Evolutionary conservation across 2,888 invertebrate species (phyloP).

Genomic region (Epinotia brunnichana): DNA sequence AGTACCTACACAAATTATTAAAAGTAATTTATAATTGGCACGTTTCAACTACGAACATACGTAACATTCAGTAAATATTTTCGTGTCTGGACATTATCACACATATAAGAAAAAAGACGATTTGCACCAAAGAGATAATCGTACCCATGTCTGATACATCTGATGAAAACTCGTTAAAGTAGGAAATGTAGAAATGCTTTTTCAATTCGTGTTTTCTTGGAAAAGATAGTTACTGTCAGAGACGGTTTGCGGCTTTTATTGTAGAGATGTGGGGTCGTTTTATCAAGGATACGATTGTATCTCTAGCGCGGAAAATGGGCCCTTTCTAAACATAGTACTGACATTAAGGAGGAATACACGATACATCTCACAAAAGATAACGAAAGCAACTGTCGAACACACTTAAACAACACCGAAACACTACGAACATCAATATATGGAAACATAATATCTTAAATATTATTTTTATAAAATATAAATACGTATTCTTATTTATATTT

Average conservation of each 20-base stretch:
- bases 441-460: slow-evolving; percentile 32
- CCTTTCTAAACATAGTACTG: slow-evolving; percentile 23
- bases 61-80: slow-evolving; percentile 40
- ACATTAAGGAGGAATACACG: slow-evolving; percentile 8
- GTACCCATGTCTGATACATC: not conserved
- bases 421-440: slow-evolving; percentile 38
- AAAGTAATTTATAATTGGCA: slow-evolving; percentile 43
- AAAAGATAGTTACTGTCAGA: not conserved
- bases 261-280: not conserved
- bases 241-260: not conserved
- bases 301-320: slow-evolving; percentile 2
- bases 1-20: slow-evolving; percentile 38
- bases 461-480: slow-evolving; percentile 9
- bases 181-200: slow-evolving; percentile 1
- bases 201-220: not conserved
- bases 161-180: not conserved
- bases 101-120: slow-evolving; percentile 9
- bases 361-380: slow-evolving; percentile 20
- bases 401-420: slow-evolving; percentile 34
- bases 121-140: not conserved
- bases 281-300: slow-evolving; percentile 1
- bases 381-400: slow-evolving; percentile 29
- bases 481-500: not conserved
- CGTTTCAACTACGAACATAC: slow-evolving; percentile 40
- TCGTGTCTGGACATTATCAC: slow-evolving; percentile 25